A percentile compares a stretch with the other conserved stretches of the same genome.
Evolutionary conservation across 2,113 vertebrate genomes (phyloP).

Genomic region (Sebastes fasciatus): DNA sequence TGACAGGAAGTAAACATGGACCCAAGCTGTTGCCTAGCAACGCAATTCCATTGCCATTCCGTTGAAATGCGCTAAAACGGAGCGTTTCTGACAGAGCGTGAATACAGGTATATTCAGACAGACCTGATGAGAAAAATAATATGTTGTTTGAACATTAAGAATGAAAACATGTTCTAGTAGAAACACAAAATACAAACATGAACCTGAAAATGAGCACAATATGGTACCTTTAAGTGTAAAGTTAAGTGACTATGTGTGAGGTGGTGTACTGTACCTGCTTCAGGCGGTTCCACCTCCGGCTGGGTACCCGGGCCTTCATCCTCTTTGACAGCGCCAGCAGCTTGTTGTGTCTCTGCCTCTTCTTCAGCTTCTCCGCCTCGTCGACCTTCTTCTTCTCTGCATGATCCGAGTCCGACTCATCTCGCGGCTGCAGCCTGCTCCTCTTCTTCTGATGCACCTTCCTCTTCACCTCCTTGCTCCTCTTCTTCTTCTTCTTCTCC

Average conservation of each 20-base stretch:
- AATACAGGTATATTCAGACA: no score
- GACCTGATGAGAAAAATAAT: no score
- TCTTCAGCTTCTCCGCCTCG: conserved; percentile 73
- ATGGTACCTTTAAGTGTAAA: background rate
- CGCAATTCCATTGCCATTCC: no score
- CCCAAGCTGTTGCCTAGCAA: no score
- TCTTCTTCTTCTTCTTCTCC: conserved; percentile 39
- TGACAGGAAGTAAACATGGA: no score
- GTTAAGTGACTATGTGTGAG: background rate
- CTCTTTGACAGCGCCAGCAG: conserved; percentile 76
- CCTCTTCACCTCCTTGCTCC: conserved; percentile 48
- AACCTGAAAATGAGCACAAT: no score
- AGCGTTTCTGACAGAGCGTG: no score
- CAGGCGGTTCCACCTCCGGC: conserved; percentile 68
- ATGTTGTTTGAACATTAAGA: no score
- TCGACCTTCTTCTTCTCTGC: conserved; percentile 68
- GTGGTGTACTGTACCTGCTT: conserved; percentile 59
- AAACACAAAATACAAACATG: no score
- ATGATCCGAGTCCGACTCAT: conserved; percentile 76
- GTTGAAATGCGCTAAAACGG: no score
- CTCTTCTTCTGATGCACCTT: conserved; percentile 63
- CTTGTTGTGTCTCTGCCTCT: conserved; percentile 77
- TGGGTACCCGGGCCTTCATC: conserved; percentile 75
- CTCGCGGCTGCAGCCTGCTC: conserved; percentile 71
- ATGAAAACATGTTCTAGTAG: no score